phyloP scores from a whole-genome alignment of 53 echinoderm and acorn worm genomes.

The Actinopyga echinites region DNA sequence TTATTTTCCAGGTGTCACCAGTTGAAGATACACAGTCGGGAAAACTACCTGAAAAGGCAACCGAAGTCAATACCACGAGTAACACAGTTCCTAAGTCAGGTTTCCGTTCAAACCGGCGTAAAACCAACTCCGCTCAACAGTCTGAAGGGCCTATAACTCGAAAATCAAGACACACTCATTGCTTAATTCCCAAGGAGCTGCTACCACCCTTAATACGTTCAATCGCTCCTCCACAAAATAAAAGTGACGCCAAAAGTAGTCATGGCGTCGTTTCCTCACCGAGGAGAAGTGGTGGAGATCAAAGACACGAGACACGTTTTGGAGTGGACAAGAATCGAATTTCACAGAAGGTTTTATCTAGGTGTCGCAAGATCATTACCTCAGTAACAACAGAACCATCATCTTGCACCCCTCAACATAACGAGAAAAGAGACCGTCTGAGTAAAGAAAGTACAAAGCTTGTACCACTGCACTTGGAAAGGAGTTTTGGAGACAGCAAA shows the following conservation, averaged over 20 bases:
- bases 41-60: too few species aligned
- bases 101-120: background rate
- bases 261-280: background rate
- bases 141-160: background rate
- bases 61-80: too few species aligned
- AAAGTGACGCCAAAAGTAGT: background rate
- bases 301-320: background rate
- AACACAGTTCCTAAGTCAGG: background rate
- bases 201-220: constrained; percentile 25
- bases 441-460: too few species aligned
- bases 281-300: constrained; percentile 12
- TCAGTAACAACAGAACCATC: too few species aligned
- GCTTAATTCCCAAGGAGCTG: constrained; percentile 13
- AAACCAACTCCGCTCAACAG: background rate
- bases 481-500: too few species aligned
- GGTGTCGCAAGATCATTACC: background rate
- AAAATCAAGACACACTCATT: constrained; percentile 1
- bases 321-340: background rate
- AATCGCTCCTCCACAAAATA: background rate
- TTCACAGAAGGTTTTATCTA: background rate
- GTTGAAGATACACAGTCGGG: too few species aligned
- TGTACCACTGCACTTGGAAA: too few species aligned
- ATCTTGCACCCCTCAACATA: too few species aligned
- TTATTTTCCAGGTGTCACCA: too few species aligned
- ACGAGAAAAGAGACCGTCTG: too few species aligned